These are phyloP conservation scores for Anoplophora glabripennis DNA, from an alignment of 1,140 invertebrate species.

Conservation along the genomic window DNA sequence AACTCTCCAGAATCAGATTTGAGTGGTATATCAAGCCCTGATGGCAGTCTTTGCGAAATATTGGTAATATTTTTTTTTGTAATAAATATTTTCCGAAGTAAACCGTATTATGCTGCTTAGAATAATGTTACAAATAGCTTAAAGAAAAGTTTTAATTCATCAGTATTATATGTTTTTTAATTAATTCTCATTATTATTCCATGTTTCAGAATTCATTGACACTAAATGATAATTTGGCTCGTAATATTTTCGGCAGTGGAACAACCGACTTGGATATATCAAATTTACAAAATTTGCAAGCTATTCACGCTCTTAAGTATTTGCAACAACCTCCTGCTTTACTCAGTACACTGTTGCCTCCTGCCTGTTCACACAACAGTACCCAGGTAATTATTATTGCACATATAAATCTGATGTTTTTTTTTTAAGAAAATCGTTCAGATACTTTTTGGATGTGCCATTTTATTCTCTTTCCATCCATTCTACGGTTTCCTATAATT, in stretches of 20 bases:
- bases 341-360: slow-evolving; percentile 38
- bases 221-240: slow-evolving; percentile 38
- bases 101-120: too few species aligned
- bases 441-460: too few species aligned
- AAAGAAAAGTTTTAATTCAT: too few species aligned
- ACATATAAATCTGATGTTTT: too few species aligned
- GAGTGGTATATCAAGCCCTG: slow-evolving; percentile 59
- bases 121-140: too few species aligned
- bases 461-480: too few species aligned
- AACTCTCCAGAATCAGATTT: slow-evolving; percentile 63
- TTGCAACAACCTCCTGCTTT: slow-evolving; percentile 48
- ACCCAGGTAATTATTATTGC: slow-evolving; percentile 26
- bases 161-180: neutral
- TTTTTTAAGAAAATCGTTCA: too few species aligned
- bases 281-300: slow-evolving; percentile 53
- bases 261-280: slow-evolving; percentile 48
- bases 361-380: slow-evolving; percentile 32
- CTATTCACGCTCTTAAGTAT: slow-evolving; percentile 49
- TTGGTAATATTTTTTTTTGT: slow-evolving; percentile 53
- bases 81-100: too few species aligned
- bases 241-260: slow-evolving; percentile 31
- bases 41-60: slow-evolving; percentile 61
- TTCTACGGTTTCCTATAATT: too few species aligned
- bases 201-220: slow-evolving; percentile 39
- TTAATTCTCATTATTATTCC: neutral